Evolutionary conservation across 2,888 invertebrate species (phyloP).

Genomic region (Sarcophaga rosellei): DNA sequence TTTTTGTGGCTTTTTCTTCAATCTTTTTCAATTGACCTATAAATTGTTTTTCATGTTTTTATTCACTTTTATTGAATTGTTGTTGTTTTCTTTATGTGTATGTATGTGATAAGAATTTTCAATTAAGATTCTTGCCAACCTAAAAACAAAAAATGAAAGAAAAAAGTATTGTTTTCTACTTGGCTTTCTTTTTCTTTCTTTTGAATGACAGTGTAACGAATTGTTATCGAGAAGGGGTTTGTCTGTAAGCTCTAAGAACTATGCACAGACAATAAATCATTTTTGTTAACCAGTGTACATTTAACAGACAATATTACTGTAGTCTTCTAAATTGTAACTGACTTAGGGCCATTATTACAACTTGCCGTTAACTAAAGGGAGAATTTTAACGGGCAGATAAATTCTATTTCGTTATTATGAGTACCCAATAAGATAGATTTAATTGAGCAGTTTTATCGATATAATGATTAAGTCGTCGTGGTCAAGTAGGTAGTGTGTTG

Average conservation of each 20-base stretch:
- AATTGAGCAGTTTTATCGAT: too few species aligned
- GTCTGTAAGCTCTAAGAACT: not conserved
- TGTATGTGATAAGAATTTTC: constrained; percentile 54
- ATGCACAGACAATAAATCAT: not conserved
- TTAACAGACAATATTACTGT: not conserved
- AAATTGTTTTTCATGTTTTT: constrained; percentile 23
- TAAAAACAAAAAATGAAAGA: not conserved
- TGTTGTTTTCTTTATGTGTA: not conserved
- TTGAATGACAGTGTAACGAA: constrained; percentile 24
- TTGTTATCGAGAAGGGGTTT: not conserved
- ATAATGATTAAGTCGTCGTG: too few species aligned
- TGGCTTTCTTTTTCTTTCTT: not conserved
- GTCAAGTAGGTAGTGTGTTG: too few species aligned
- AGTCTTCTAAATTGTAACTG: too few species aligned
- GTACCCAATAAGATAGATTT: too few species aligned
- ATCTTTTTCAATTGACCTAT: constrained; percentile 50
- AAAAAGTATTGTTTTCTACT: too few species aligned
- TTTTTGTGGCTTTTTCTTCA: not conserved
- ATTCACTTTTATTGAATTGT: not conserved
- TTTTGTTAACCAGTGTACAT: not conserved
- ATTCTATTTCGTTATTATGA: too few species aligned
- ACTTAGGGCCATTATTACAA: too few species aligned
- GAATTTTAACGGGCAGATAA: too few species aligned
- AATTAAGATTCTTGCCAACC: constrained; percentile 30
- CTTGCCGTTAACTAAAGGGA: too few species aligned